Evolutionary conservation across 2,888 invertebrate genomes (phyloP).

Genomic region (Bombylius major): DNA sequence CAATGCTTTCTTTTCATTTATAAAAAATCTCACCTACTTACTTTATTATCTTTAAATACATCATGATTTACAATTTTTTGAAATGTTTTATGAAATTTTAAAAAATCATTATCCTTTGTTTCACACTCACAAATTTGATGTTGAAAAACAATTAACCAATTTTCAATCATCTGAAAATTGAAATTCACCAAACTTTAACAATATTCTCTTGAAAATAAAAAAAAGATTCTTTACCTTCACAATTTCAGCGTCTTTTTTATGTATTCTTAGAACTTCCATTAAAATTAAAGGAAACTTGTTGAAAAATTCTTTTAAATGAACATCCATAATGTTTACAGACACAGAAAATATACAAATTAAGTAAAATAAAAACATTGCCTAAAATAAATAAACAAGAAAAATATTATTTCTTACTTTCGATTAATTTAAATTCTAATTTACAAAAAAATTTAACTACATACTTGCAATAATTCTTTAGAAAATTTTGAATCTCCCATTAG

Average conservation of each 20-base stretch:
- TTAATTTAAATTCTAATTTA: too few relatives aligned
- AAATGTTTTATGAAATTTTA: neutral
- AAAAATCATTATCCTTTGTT: neutral
- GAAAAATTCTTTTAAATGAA: conserved; percentile 24
- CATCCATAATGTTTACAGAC: conserved; percentile 20
- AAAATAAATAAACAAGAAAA: neutral
- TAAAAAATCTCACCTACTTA: too few relatives aligned
- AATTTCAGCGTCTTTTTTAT: neutral
- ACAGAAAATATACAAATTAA: conserved; percentile 26
- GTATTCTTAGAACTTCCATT: conserved; percentile 16
- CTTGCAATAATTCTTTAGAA: neutral
- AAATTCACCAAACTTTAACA: neutral
- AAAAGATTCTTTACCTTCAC: neutral
- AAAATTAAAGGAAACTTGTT: conserved; percentile 26
- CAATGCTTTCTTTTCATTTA: too few relatives aligned
- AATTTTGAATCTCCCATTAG: conserved; percentile 18
- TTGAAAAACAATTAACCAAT: neutral
- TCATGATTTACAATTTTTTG: neutral
- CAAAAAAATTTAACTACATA: neutral
- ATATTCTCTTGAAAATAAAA: too few relatives aligned
- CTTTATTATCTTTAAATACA: neutral
- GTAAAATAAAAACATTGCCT: conserved; percentile 25
- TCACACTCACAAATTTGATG: neutral
- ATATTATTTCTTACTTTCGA: neutral
- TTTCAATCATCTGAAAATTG: neutral